Percentiles rank a stretch among this genome's conserved stretches.
Conservation (phyloP, 2,888 invertebrate genomes). For the Sericinus montela region DNA sequence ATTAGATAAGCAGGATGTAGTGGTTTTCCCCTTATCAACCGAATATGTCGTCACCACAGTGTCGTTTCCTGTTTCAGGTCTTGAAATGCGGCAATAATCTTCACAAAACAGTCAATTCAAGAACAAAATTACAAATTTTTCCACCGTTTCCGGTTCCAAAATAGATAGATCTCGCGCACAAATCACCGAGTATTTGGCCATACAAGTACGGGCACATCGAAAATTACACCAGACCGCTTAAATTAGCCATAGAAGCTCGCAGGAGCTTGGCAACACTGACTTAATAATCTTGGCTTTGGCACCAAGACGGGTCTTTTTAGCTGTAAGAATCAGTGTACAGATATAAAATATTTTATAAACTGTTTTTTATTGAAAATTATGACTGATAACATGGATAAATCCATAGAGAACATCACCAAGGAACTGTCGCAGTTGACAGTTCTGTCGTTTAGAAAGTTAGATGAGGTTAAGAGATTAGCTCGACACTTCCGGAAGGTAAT, state of each 20-base stretch:
- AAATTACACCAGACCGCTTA: conserved; percentile 22
- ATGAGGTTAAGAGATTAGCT: conserved; percentile 61
- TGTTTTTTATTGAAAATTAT: conserved; percentile 21
- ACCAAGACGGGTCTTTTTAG: conserved; percentile 38
- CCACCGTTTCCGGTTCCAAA: conserved; percentile 13
- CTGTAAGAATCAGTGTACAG: conserved; percentile 37
- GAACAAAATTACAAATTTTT: conserved; percentile 28
- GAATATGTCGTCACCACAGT: not conserved
- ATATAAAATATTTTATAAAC: conserved; percentile 28
- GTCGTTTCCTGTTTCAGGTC: conserved; percentile 52
- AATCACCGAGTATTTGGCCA: conserved; percentile 16
- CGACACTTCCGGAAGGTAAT: conserved; percentile 56
- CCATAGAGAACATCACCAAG: conserved; percentile 39
- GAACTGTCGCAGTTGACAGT: conserved; percentile 52
- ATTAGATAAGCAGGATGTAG: not conserved
- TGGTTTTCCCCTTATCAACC: not conserved
- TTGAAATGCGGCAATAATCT: conserved; percentile 72
- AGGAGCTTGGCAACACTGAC: conserved; percentile 25
- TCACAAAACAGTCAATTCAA: conserved; percentile 32
- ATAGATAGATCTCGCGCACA: conserved; percentile 22
- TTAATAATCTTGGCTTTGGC: conserved; percentile 35
- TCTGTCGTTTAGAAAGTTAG: conserved; percentile 60
- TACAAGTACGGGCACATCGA: conserved; percentile 41
- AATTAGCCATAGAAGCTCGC: conserved; percentile 28
- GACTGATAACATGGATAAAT: conserved; percentile 34